Evolutionary conservation across 2,888 invertebrate species (phyloP).

Genomic region (Autographa pulchrina): DNA sequence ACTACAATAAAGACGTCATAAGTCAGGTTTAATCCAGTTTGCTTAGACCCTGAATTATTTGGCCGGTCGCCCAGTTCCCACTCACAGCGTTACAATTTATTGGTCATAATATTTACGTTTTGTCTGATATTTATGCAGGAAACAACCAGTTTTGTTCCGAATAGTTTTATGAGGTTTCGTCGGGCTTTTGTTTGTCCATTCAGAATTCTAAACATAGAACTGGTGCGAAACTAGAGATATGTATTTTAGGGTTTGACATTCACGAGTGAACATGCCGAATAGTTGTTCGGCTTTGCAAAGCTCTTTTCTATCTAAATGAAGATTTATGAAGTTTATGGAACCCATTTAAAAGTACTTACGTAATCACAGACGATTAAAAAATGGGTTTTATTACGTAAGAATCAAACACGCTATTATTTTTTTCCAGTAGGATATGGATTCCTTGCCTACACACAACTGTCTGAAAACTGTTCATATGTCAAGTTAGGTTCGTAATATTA

Average conservation of each 20-base stretch:
- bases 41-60: constrained; percentile 51
- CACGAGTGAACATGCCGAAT: neutral
- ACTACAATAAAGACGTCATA: constrained; percentile 46
- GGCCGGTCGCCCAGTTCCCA: constrained; percentile 41
- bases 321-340: no score
- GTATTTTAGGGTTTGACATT: neutral
- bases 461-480: no score
- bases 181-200: neutral
- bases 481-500: no score
- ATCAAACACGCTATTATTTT: no score
- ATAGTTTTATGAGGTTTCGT: constrained; percentile 30
- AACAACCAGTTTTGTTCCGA: constrained; percentile 22
- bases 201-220: neutral
- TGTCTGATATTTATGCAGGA: constrained; percentile 41
- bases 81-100: constrained; percentile 27
- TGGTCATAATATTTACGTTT: constrained; percentile 48
- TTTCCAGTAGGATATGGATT: no score
- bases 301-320: no score
- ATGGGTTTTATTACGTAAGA: no score
- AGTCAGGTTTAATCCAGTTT: constrained; percentile 51
- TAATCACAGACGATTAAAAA: no score
- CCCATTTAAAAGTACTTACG: no score
- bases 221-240: neutral
- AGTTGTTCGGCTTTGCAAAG: neutral
- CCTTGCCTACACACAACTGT: no score